phyloP scores from a whole-genome alignment of 2,888 invertebrate genomes.

The Pammene fasciana region DNA sequence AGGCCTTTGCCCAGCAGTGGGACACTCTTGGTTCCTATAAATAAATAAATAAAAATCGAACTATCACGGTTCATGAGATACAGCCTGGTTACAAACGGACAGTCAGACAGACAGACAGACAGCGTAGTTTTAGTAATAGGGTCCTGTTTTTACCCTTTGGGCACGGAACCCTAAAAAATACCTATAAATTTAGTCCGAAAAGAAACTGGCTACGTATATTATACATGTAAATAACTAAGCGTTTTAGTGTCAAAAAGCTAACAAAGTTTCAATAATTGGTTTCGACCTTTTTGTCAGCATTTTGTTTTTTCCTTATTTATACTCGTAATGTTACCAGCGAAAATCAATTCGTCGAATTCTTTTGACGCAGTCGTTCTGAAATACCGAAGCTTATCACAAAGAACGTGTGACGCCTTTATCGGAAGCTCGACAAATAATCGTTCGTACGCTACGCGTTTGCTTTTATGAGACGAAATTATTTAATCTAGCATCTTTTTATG shows the following conservation, averaged over 20 bases:
- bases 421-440: not conserved
- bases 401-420: not conserved
- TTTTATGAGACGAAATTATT: constrained; percentile 7
- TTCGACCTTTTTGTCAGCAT: constrained; percentile 24
- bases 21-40: no score
- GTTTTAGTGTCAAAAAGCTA: not conserved
- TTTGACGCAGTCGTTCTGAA: constrained; percentile 5
- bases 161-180: no score
- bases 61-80: no score
- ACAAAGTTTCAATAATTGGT: constrained; percentile 30
- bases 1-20: no score
- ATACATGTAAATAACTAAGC: no score
- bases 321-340: constrained; percentile 17
- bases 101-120: no score
- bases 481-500: not conserved
- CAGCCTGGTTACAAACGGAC: no score
- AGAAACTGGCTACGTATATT: not conserved
- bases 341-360: constrained; percentile 18
- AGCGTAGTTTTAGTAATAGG: no score
- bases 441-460: not conserved
- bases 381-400: constrained; percentile 10
- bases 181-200: no score
- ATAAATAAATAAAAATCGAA: no score
- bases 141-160: no score
- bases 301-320: no score